Base-by-base conservation (phyloP, 2,797 vertebrate species). In the Cryptoblepharus egeriae region DNA sequence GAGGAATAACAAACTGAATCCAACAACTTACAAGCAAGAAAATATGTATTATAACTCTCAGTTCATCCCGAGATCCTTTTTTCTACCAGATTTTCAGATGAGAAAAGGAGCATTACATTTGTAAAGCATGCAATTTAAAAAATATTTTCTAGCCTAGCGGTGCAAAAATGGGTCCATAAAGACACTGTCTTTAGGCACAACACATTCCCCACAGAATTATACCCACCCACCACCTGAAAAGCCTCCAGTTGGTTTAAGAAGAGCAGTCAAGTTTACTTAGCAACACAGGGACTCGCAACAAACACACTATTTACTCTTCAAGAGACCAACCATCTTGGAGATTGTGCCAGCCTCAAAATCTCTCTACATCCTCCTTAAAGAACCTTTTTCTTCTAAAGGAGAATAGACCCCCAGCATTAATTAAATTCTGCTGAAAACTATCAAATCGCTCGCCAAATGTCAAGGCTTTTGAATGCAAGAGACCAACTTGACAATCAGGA, bases 221-320 rank as follows among this genome's bases (percentile, higher is more conserved):
- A 39, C 32, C 69, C 58, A 42, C n/a, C 81, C 77, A n/a, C 70
- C 37, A 67, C 67, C 72, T 52, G 72, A 65, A 83, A 69, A 73
- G 57, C 18, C 73, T 37, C 61, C 61, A 79, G 74, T 5, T 2
- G 30, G 32, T 83, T 74, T 76, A n/a, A n/a, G 72, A 88, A 90
- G 86, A 52, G 49, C 63, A 87, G 49, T 18, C 24, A 65, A 10
- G 75, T 86, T 85, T 58, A 85, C 84, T 63, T 83, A 49, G 82
- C 60, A 82, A 82, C 61, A 73, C 39, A 52, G 15, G 77, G 58
- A 37, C 61, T 72, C 52, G 74, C 26, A 52, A 70, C 68, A 63
- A 58, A 65, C 0, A 0, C 61, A 67, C 37, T n/a, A n/a, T n/a
- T n/a, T n/a, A 68, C 45, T 57, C 71, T 85, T 15, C 58, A 70